Percentiles rank a stretch among this genome's conserved stretches.
Conservation (phyloP, 1,140 invertebrate genomes). For the Ctenoplectra terminalis region DNA sequence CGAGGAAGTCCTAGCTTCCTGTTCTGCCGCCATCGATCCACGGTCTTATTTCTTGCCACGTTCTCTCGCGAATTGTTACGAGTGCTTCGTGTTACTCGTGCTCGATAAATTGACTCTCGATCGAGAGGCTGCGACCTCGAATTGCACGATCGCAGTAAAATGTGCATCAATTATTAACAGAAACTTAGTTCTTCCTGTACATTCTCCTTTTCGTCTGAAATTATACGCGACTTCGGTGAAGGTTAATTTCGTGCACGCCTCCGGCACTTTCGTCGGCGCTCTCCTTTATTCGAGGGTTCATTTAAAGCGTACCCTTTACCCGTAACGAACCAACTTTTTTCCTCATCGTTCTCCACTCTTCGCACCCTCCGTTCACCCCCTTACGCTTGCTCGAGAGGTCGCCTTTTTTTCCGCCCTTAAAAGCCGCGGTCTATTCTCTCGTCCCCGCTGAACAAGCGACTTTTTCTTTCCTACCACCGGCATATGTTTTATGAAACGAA, state of each 20-base stretch:
- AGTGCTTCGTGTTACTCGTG: no score
- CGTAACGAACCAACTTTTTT: conserved; percentile 12
- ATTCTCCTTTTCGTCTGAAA: neutral
- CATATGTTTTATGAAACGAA: conserved; percentile 73
- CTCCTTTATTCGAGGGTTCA: neutral
- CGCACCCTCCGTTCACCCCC: conserved; percentile 7
- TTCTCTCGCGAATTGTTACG: neutral
- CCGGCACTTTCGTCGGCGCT: neutral
- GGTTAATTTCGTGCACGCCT: neutral
- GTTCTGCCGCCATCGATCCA: conserved; percentile 27
- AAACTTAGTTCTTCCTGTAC: no score
- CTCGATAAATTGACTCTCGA: neutral
- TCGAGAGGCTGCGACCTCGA: no score
- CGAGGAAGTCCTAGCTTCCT: conserved; percentile 5
- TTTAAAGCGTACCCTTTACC: conserved; percentile 5
- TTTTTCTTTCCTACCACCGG: conserved; percentile 55
- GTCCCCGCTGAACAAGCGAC: conserved; percentile 55
- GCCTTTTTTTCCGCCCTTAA: conserved; percentile 13
- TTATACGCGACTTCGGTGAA: neutral
- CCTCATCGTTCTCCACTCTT: neutral
- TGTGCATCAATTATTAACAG: no score
- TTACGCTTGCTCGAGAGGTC: neutral
- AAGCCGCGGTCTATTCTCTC: conserved; percentile 31
- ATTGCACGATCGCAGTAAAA: no score
- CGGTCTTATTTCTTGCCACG: conserved; percentile 17